phyloP scores from a whole-genome alignment of 1,140 invertebrate genomes.

The Archivesica marissinica region DNA sequence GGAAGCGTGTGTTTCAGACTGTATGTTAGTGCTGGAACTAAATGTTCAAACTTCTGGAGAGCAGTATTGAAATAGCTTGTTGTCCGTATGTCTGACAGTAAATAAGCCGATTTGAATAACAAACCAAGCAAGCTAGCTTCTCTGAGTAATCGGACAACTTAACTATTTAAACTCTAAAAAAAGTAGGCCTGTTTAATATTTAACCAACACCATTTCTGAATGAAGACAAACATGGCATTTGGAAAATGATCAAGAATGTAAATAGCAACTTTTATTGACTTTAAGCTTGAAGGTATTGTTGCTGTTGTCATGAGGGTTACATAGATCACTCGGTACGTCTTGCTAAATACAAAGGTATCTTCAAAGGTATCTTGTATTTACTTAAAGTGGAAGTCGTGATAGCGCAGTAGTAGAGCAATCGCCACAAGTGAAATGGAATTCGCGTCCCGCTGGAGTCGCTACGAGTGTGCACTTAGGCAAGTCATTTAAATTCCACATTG shows the following conservation, averaged over 20 bases:
- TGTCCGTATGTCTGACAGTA: background rate
- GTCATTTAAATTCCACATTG: too few species aligned
- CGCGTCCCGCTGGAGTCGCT: too few species aligned
- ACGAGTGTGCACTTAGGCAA: too few species aligned
- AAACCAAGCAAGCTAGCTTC: slow-evolving; percentile 6
- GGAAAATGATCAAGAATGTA: slow-evolving; percentile 18
- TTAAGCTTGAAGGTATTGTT: background rate
- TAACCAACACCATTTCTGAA: background rate
- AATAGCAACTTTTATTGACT: slow-evolving; percentile 16
- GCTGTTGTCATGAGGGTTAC: slow-evolving; percentile 5
- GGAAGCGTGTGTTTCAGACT: too few species aligned
- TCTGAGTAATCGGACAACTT: background rate
- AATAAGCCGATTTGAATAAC: slow-evolving; percentile 14
- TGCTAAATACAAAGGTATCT: background rate
- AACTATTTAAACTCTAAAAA: slow-evolving; percentile 10
- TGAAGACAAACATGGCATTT: background rate
- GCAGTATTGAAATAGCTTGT: background rate
- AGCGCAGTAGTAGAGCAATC: too few species aligned
- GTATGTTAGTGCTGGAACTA: too few species aligned
- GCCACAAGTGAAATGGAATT: too few species aligned
- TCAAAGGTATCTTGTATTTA: background rate
- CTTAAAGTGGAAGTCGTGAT: background rate
- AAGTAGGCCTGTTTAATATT: background rate
- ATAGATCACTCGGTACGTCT: background rate
- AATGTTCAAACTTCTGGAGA: too few species aligned